These are phyloP conservation scores for Subanguina moxae DNA, from an alignment of 1,140 invertebrate genomes.

Conservation along the genomic window DNA sequence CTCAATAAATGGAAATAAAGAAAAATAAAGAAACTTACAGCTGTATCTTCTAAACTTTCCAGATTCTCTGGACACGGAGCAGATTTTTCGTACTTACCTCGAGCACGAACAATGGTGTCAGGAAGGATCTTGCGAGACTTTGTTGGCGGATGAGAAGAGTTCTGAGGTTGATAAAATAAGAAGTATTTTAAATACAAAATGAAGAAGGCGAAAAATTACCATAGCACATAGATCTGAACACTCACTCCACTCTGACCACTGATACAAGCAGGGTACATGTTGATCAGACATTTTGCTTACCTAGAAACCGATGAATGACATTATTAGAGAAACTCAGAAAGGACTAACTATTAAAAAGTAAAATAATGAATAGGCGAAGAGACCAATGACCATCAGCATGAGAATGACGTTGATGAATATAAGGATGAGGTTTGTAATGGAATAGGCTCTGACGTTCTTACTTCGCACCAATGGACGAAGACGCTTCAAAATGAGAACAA, in stretches of 20 bases:
- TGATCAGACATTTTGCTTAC: too few relatives aligned
- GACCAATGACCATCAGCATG: neutral
- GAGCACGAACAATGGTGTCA: neutral
- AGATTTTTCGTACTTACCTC: neutral
- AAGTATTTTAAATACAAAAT: neutral
- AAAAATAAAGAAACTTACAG: neutral
- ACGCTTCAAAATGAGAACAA: neutral
- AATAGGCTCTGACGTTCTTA: neutral
- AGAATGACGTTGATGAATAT: neutral
- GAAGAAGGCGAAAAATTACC: neutral
- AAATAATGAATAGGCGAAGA: neutral
- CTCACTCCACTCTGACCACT: constrained; percentile 2
- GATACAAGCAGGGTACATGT: neutral
- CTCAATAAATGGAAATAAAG: too few relatives aligned
- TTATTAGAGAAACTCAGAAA: neutral
- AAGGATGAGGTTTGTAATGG: neutral
- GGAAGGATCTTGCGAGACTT: neutral
- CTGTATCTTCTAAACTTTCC: neutral
- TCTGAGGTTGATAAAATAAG: neutral
- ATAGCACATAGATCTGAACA: neutral
- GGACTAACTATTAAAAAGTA: neutral
- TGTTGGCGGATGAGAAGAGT: neutral
- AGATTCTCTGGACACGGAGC: neutral
- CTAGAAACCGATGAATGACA: too few relatives aligned
- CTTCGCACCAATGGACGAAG: neutral